Base-by-base conservation (phyloP, 2,888 invertebrate species). In the Rhamnusium bicolor region DNA sequence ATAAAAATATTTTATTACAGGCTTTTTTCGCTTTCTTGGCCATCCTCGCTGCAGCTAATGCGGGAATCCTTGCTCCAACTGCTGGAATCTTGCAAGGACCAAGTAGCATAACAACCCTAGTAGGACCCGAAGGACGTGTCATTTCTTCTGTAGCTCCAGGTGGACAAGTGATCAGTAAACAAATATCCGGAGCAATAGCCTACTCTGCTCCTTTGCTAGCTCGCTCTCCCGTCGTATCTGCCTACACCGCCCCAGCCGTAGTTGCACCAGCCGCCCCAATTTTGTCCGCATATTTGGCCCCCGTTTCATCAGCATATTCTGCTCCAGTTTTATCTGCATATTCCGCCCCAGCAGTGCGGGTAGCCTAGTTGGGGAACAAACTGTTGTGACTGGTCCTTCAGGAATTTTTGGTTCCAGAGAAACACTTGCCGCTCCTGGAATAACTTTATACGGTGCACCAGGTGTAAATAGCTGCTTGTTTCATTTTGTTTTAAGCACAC, bases 121-220 rank as follows among this genome's bases (percentile, higher is more conserved):
- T 82, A 21, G 84, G 83, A 46, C 80, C 80, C 40, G 84, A 84
- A 51, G 83, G 84, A 27, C 83, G 84, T 69, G 77, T 79, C 16
- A 84, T 84, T 71, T 81, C 82, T 6, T 77, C 85, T 12, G 80
- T 81, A 21, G 79, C 82, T 56, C 84, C 84, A 62, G 85, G 82
- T 19, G 84, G 83, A 16, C 76, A 80, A 54, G 79, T 84, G 60
- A 62, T 85, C 60, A 79, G 82, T 49, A 76, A 80, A 71, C 80
- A 79, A 58, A 61, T 63, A 18, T 67, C 81, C 21, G 81, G 79
- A 66, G 70, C 73, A 1, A 71, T 75, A 18, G 80, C 79, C 56
- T 74, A 76, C 12, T 53, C 78, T 5, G 76, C 77, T 16, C 76
- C 79, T 18, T 73, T 75, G 16, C 70, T 77, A 32, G 68, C 75